These are phyloP conservation scores for Mythimna albipuncta DNA, from an alignment of 2,888 invertebrate genomes.

Conservation along the genomic window DNA sequence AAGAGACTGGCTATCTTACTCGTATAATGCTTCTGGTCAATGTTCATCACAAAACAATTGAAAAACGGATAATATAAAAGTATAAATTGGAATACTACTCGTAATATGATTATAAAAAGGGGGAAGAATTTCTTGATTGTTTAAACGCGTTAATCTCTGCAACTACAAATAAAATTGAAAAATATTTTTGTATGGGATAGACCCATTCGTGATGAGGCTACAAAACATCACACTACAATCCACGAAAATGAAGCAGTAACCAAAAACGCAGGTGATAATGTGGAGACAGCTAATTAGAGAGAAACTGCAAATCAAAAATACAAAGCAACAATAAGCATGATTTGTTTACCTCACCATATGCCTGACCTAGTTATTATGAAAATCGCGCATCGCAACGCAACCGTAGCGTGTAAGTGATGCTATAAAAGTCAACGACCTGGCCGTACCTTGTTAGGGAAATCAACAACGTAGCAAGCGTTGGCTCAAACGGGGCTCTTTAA, in stretches of 20 bases:
- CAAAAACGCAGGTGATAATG: too few species aligned
- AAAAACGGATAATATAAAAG: neutral
- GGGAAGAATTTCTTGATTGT: too few species aligned
- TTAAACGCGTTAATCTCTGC: too few species aligned
- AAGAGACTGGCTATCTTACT: neutral
- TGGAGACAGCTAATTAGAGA: slow-evolving; percentile 9
- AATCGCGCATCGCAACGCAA: slow-evolving; percentile 48
- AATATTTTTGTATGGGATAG: too few species aligned
- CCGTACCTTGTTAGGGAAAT: slow-evolving; percentile 76
- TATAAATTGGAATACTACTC: neutral
- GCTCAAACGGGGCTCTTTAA: slow-evolving; percentile 64
- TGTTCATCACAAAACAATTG: too few species aligned
- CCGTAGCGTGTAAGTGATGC: slow-evolving; percentile 66
- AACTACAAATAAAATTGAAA: too few species aligned
- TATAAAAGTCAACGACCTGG: slow-evolving; percentile 73
- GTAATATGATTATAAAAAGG: too few species aligned
- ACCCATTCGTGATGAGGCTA: too few species aligned
- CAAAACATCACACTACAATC: too few species aligned
- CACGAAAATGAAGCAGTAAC: too few species aligned
- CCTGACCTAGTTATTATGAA: slow-evolving; percentile 48
- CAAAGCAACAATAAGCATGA: slow-evolving; percentile 24
- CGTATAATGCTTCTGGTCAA: too few species aligned
- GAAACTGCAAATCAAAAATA: slow-evolving; percentile 20
- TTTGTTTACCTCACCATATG: slow-evolving; percentile 35
- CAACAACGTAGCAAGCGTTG: slow-evolving; percentile 65